phyloP scores from a whole-genome alignment of 2,888 invertebrate genomes.

The Lottia gigantea region DNA sequence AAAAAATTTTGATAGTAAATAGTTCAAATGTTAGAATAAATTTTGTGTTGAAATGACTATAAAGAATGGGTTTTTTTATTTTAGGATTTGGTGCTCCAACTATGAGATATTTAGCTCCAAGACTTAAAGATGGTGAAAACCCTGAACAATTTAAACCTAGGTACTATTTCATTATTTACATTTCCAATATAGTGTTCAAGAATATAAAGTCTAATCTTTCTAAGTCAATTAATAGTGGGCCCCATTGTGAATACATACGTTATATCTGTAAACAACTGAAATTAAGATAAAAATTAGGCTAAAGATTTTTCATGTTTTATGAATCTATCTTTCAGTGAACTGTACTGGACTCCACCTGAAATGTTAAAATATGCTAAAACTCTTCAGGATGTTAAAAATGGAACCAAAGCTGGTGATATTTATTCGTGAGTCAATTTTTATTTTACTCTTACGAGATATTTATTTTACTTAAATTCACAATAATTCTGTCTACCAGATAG shows the following conservation, averaged over 20 bases:
- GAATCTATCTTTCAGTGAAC: conserved; percentile 22
- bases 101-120: conserved; percentile 33
- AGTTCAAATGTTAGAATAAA: neutral
- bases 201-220: too few relatives aligned
- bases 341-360: conserved; percentile 59
- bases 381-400: conserved; percentile 35
- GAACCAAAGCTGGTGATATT: conserved; percentile 51
- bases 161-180: too few relatives aligned
- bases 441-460: too few relatives aligned
- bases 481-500: too few relatives aligned
- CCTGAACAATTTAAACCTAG: conserved; percentile 24
- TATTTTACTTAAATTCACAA: too few relatives aligned
- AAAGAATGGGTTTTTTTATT: neutral
- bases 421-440: conserved; percentile 41
- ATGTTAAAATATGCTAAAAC: conserved; percentile 28
- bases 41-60: neutral
- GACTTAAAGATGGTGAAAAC: conserved; percentile 22
- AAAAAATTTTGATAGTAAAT: too few relatives aligned
- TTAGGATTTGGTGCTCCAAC: conserved; percentile 41
- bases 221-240: too few relatives aligned
- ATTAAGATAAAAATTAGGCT: neutral
- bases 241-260: too few relatives aligned
- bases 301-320: too few relatives aligned
- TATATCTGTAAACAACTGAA: neutral
- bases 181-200: too few relatives aligned